Evolutionary conservation across 2,113 vertebrate species (phyloP), one percentile per base, ranked within the genome.

Genomic region (Garra rufa): DNA sequence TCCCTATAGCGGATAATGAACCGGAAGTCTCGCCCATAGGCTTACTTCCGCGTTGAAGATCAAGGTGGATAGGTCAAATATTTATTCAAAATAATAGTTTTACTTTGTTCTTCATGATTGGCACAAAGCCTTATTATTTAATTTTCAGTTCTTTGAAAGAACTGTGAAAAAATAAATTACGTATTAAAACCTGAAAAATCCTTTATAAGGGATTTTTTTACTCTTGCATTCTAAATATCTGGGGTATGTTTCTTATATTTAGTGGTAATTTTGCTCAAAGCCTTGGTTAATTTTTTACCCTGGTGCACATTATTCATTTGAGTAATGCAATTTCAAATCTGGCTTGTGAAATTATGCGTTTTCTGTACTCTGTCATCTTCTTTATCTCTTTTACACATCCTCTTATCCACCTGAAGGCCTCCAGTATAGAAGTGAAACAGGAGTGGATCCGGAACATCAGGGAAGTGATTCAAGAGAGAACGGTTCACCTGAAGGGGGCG

Each of bases 361-460:
- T 76, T 34, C 43, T 48, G 65, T 44, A 24, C 67, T 69, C 4
- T 44, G 69, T 14, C 0, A 0, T 17, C 3, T 0, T n/a, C 28
- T 13, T 28, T n/a, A n/a, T 34, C 61, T 4, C 80, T 19, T 52
- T 5, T 63, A 8, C 38, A 1, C 52, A n/a, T 71, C 28, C 3
- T 24, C 21, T 50, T 6, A 11, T 17, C 15, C 48, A 57, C 7
- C 26, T 21, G 0, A 86, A 99, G 98, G 98, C 98, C 5, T 95
- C 97, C n/a, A 99, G 93, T 55, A 91, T 99, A 89, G 98, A 99
- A 92, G 96, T 97, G 85, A 99, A 99, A 92, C 98, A 99, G 92
- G 98, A 99, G 84, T 99, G 98, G 98, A 98, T 99, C 85, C 97
- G 99, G 92, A 98, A 97, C 82, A 98, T 99, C 67, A 95, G 98